Evolutionary conservation across 2,113 vertebrate species (phyloP), one percentile per base, ranked within the genome.

Genomic region (Chloroceryle aenea): DNA sequence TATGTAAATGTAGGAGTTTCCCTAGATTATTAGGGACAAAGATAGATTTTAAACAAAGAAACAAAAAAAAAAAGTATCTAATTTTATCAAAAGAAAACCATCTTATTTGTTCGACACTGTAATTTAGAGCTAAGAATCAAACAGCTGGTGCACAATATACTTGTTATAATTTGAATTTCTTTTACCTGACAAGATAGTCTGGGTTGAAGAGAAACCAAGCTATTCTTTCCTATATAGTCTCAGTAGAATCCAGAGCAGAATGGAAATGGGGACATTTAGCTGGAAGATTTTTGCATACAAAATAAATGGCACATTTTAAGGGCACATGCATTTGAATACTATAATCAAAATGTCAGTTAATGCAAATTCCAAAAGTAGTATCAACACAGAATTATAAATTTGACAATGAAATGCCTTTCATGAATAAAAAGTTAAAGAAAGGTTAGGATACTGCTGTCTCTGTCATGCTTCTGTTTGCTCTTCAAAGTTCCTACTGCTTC

Each of bases 331-430:
- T 97, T 97, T 96, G 94, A 97, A 95, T 96, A 94, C 83, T 97
- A 85, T 95, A 95, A 96, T 97, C 85, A 93, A 97, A 98, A 98
- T 98, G 95, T 98, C 96, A 98, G 81, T 97, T 93, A 97, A 97
- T 97, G 90, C 87, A 97, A 98, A 97, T 97, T 97, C 83, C 83
- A 95, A 88, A 91, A 77, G 43, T 79, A 83, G 89, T 77, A 96
- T 96, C 90, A 95, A 96, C 84, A 93, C 23, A 81, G 90, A 97
- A 96, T 97, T 97, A 94, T 73, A 96, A 81, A 94, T 87, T 90
- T 93, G 95, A 95, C 68, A 95, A 55, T 76, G 84, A 95, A 91
- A 75, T 87, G 58, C 7, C 69, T 93, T 94, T 91, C 72, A 73
- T 90, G 87, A 91, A 97, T 95, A 97, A 97, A 94, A 93, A 94